These are phyloP conservation scores for Strigamia transsilvanica DNA, from an alignment of 2,888 invertebrate genomes.

Conservation along the genomic window DNA sequence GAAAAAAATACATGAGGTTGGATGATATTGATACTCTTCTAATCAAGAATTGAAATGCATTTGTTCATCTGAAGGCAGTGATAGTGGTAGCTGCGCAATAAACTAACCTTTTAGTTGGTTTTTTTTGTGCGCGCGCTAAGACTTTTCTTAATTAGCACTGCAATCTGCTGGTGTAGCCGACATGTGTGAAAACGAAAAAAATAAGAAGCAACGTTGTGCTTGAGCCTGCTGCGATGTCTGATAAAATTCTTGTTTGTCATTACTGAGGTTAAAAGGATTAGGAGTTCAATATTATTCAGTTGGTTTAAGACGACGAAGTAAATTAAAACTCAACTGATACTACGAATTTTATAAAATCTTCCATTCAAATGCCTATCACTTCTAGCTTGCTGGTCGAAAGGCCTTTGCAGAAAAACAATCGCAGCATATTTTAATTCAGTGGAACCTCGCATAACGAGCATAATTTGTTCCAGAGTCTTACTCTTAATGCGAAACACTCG, in stretches of 20 bases:
- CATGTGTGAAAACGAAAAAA: slow-evolving; percentile 4
- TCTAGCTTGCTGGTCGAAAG: no score
- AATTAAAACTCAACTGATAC: not conserved
- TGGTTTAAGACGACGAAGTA: not conserved
- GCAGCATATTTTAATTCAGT: no score
- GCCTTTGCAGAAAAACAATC: no score
- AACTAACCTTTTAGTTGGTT: slow-evolving; percentile 1
- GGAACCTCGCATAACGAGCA: no score
- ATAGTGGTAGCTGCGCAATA: not conserved
- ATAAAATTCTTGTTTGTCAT: slow-evolving; percentile 17
- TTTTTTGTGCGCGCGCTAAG: not conserved
- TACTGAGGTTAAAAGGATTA: not conserved
- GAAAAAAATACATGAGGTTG: not conserved
- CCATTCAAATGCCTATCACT: no score
- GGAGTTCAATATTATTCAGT: not conserved
- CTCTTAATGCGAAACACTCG: no score
- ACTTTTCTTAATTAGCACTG: slow-evolving; percentile 46
- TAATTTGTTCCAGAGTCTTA: no score
- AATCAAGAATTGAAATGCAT: slow-evolving; percentile 40
- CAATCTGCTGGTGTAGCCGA: slow-evolving; percentile 26
- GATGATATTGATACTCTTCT: not conserved
- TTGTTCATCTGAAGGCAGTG: slow-evolving; percentile 35
- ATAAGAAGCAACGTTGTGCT: not conserved
- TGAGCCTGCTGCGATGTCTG: slow-evolving; percentile 11
- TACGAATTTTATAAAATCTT: no score